Conservation (phyloP, 2,888 invertebrate species). For the Rhingia campestris region DNA sequence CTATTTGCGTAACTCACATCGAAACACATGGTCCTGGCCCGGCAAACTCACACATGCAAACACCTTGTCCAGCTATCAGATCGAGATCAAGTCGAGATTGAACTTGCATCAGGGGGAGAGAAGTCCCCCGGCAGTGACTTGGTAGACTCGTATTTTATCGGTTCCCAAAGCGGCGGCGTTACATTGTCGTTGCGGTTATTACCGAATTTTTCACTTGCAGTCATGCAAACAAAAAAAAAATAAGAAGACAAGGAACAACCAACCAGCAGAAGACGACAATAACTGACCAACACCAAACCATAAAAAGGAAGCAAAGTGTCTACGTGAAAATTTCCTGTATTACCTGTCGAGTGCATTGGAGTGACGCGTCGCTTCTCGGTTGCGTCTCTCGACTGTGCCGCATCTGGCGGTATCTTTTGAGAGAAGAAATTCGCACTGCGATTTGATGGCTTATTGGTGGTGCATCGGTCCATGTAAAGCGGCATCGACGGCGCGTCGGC, state of each 20-base stretch:
- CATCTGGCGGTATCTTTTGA: conserved; percentile 65
- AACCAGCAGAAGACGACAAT: conserved; percentile 14
- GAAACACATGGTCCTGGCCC: neutral
- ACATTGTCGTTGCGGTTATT: conserved; percentile 47
- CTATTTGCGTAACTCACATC: conserved; percentile 57
- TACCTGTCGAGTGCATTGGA: conserved; percentile 62
- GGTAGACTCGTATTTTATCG: conserved; percentile 27
- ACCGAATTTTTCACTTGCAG: conserved; percentile 56
- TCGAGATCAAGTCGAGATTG: conserved; percentile 40
- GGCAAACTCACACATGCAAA: neutral
- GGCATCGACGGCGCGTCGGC: neutral
- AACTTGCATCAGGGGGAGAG: conserved; percentile 14
- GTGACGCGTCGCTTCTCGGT: conserved; percentile 7
- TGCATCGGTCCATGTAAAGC: conserved; percentile 27
- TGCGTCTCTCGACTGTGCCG: conserved; percentile 15
- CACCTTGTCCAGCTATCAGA: conserved; percentile 24
- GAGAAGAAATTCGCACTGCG: conserved; percentile 36
- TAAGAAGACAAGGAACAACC: conserved; percentile 22
- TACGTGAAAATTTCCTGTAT: conserved; percentile 66
- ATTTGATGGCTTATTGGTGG: conserved; percentile 45
- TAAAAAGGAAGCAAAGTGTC: conserved; percentile 67
- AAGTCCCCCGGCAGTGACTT: neutral
- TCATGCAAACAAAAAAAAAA: conserved; percentile 32
- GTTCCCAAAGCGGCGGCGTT: conserved; percentile 33
- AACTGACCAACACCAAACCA: conserved; percentile 59